These are phyloP conservation scores for Fratercula arctica DNA, from an alignment of 2,797 vertebrate species.

Conservation along the genomic window DNA sequence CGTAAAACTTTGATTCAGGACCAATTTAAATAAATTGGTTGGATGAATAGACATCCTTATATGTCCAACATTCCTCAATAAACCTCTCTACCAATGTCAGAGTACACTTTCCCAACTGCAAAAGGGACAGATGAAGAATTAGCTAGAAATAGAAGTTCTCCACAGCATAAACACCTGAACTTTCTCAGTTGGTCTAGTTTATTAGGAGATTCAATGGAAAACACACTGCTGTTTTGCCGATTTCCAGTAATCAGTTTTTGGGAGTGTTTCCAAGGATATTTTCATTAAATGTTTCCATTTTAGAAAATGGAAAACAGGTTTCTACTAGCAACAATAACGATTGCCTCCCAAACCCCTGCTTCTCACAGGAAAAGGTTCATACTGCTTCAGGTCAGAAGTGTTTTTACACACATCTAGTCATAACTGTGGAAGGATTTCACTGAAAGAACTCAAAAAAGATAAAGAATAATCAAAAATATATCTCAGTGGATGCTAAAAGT, in stretches of 20 bases:
- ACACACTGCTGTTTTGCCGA: not conserved
- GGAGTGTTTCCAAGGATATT: constrained; percentile 14
- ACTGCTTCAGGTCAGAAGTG: not conserved
- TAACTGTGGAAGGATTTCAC: not conserved
- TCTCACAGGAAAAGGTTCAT: not conserved
- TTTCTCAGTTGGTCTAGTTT: not conserved
- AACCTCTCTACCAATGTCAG: not conserved
- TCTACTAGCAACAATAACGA: not conserved
- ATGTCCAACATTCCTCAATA: not conserved
- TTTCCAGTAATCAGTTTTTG: not conserved
- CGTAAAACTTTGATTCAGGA: not conserved
- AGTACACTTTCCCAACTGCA: not conserved
- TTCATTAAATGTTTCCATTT: constrained; percentile 14
- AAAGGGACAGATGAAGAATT: not conserved
- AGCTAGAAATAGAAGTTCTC: not conserved
- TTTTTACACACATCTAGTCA: not conserved
- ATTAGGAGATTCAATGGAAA: not conserved
- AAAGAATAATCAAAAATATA: not conserved
- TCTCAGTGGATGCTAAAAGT: not conserved
- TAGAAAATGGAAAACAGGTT: not conserved
- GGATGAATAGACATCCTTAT: not conserved
- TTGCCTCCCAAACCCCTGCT: not conserved
- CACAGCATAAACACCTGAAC: not conserved
- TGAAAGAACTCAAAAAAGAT: not conserved
- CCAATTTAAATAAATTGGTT: not conserved